Conservation (phyloP, 2,888 invertebrate genomes). For the Scrobipalpa costella region DNA sequence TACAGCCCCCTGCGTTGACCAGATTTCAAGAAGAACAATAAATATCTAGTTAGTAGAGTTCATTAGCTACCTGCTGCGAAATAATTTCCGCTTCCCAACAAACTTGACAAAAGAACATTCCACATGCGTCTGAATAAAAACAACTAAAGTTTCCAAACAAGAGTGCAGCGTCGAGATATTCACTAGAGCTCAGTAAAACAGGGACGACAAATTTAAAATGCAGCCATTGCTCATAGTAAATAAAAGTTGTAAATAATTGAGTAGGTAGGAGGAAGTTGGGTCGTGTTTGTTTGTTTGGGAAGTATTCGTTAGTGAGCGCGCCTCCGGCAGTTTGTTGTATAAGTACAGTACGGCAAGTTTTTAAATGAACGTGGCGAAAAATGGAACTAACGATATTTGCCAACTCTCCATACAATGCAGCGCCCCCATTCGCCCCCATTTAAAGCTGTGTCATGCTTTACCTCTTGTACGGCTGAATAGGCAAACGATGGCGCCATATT, state of each 20-base stretch:
- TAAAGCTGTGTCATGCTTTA: no score
- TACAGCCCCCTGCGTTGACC: no score
- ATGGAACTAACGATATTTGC: no score
- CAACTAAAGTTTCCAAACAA: conserved; percentile 13
- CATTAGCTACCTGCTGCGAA: conserved; percentile 1
- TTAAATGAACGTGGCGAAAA: no score
- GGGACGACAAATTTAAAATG: conserved; percentile 11
- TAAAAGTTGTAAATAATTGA: conserved; percentile 37
- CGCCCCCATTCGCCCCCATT: no score
- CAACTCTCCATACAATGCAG: no score
- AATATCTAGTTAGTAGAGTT: not conserved
- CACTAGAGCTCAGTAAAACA: not conserved
- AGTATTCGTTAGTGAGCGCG: conserved; percentile 42
- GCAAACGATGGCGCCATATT: not conserved
- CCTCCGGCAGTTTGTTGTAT: conserved; percentile 43
- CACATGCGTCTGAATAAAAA: conserved; percentile 9
- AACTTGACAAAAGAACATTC: conserved; percentile 1
- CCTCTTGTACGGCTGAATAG: not conserved
- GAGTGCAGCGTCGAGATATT: not conserved
- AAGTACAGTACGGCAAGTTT: no score
- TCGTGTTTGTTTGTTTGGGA: conserved; percentile 44
- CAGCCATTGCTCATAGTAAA: conserved; percentile 23
- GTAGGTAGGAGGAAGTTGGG: conserved; percentile 38
- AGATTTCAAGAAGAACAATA: not conserved
- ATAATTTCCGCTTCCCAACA: not conserved